phyloP scores from a whole-genome alignment of 2,797 vertebrate genomes.

The Sorex maritimensis region DNA sequence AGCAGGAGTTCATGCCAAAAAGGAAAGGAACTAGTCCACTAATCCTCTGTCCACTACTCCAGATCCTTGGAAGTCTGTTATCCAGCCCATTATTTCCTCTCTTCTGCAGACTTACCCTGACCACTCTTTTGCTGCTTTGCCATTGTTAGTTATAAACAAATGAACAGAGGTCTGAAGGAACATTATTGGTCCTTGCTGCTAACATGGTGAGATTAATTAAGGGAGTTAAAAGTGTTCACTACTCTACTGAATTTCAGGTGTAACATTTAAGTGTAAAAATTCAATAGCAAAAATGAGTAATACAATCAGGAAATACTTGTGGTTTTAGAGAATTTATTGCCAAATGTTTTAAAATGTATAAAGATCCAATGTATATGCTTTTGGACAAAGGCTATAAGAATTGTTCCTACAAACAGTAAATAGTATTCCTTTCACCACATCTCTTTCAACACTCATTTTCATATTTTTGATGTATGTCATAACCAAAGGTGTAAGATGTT shows the following conservation, averaged over 20 bases:
- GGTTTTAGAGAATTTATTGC: conserved; percentile 47
- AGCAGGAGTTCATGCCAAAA: neutral
- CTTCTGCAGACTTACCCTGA: neutral
- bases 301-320: neutral
- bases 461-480: too few species aligned
- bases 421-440: too few species aligned
- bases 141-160: conserved; percentile 19
- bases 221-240: conserved; percentile 51
- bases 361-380: conserved; percentile 16
- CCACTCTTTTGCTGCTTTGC: neutral
- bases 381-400: conserved; percentile 30
- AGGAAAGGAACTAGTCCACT: neutral
- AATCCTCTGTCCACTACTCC: neutral
- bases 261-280: conserved; percentile 34
- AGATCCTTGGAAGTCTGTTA: neutral
- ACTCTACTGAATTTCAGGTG: neutral
- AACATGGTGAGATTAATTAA: conserved; percentile 46
- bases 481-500: too few species aligned
- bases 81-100: neutral
- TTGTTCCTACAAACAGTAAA: too few species aligned
- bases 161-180: conserved; percentile 1
- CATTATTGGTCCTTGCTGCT: neutral
- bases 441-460: too few species aligned
- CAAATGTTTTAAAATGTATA: neutral
- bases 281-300: conserved; percentile 40